These are phyloP conservation scores for Enteromius radiatus DNA, from an alignment of 2,797 vertebrate species.

Conservation along the genomic window DNA sequence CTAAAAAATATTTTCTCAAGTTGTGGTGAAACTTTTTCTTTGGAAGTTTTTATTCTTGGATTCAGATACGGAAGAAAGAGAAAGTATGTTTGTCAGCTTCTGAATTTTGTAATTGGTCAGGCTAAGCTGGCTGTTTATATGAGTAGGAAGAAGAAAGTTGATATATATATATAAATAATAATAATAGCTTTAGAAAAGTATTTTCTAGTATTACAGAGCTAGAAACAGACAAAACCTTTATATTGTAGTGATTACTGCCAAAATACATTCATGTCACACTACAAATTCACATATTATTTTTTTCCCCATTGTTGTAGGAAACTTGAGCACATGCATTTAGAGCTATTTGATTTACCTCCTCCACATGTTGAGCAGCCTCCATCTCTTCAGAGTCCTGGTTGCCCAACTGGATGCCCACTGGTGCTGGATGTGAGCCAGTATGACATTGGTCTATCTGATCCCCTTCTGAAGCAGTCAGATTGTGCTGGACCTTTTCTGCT, in stretches of 20 bases:
- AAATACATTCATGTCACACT: background rate
- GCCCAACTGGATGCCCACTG: background rate
- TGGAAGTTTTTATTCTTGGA: no score
- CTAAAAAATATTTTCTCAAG: no score
- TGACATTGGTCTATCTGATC: slow-evolving; percentile 1
- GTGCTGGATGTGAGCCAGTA: slow-evolving; percentile 12
- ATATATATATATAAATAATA: no score
- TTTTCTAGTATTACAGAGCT: background rate
- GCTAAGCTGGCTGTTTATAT: no score
- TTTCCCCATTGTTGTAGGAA: background rate
- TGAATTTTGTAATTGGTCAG: no score
- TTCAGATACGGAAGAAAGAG: no score
- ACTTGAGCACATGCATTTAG: background rate
- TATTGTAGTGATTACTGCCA: background rate
- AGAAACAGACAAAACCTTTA: background rate
- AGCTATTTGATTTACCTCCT: slow-evolving; percentile 34
- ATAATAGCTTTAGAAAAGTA: background rate
- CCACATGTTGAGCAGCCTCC: background rate
- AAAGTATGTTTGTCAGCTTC: no score
- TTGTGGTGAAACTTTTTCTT: no score
- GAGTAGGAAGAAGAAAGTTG: no score
- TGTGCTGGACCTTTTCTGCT: slow-evolving; percentile 18
- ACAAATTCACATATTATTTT: background rate
- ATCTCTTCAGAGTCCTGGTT: slow-evolving; percentile 24
- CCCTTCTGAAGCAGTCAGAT: slow-evolving; percentile 6